These are phyloP conservation scores for Gymnorhina tibicen DNA, from an alignment of 2,113 vertebrate species.

Conservation along the genomic window DNA sequence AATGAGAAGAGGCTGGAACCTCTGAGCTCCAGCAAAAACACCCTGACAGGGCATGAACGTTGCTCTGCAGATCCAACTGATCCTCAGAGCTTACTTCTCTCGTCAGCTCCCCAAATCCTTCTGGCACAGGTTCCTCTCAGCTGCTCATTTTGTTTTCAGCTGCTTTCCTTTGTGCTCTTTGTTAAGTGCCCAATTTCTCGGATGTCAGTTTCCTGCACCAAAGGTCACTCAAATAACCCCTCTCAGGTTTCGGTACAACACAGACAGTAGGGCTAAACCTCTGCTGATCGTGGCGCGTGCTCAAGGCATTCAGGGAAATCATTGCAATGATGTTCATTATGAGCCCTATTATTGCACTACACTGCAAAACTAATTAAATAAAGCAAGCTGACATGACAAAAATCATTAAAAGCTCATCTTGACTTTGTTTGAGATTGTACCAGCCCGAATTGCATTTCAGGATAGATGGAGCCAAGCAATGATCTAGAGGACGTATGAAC, in stretches of 20 bases:
- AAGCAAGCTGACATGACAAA: constrained; percentile 60
- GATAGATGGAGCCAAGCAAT: neutral
- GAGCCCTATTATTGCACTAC: constrained; percentile 49
- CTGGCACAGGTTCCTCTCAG: neutral
- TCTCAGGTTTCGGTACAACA: neutral
- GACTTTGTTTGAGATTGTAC: constrained; percentile 14
- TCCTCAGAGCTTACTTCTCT: neutral
- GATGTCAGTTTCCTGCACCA: constrained; percentile 24
- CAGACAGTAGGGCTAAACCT: constrained; percentile 13
- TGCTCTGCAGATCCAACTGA: neutral
- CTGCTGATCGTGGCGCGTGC: neutral
- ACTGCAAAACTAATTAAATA: constrained; percentile 69
- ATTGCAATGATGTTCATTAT: constrained; percentile 40
- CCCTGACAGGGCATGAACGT: neutral
- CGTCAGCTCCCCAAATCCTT: neutral
- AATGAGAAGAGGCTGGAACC: neutral
- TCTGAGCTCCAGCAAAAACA: neutral
- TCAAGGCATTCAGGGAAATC: constrained; percentile 57
- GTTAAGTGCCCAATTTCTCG: constrained; percentile 8
- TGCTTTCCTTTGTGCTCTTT: neutral
- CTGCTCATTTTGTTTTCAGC: neutral
- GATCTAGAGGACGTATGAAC: neutral
- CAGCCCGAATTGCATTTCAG: neutral
- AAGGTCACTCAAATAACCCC: constrained; percentile 6
- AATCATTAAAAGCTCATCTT: constrained; percentile 48